Evolutionary conservation across 2,888 invertebrate genomes (phyloP).

Genomic region (Stenolophus ochropezus): DNA sequence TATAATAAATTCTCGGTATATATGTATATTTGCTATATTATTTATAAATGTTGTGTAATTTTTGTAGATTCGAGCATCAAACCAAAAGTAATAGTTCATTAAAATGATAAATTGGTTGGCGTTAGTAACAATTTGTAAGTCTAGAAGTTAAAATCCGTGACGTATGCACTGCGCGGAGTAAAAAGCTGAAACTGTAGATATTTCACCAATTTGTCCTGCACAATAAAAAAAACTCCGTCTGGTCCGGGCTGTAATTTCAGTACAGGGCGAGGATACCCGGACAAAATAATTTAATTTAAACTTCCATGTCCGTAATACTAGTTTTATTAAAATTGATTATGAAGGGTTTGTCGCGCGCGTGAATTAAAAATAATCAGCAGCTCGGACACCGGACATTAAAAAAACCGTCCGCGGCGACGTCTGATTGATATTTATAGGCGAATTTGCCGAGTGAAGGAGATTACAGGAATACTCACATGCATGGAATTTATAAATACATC

Average conservation of each 20-base stretch:
- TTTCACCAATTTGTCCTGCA: neutral
- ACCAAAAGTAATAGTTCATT: neutral
- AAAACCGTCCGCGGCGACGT: slow-evolving; percentile 2
- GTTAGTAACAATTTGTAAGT: neutral
- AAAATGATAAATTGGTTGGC: neutral
- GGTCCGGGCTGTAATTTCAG: slow-evolving; percentile 17
- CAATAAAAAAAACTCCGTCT: neutral
- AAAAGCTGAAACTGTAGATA: neutral
- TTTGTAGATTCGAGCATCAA: neutral
- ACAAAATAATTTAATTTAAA: slow-evolving; percentile 53
- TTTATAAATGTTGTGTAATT: too few species aligned
- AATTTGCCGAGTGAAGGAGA: slow-evolving; percentile 37
- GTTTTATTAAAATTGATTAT: slow-evolving; percentile 57
- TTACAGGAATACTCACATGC: neutral
- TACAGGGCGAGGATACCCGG: neutral
- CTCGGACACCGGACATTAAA: slow-evolving; percentile 27
- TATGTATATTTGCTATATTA: too few species aligned
- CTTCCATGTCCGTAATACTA: slow-evolving; percentile 48
- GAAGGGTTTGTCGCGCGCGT: slow-evolving; percentile 20
- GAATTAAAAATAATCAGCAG: slow-evolving; percentile 54
- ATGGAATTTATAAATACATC: neutral
- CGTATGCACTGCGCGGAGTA: neutral
- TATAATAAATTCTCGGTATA: too few species aligned
- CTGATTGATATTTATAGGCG: slow-evolving; percentile 50
- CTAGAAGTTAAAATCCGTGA: neutral